Conservation (phyloP, 2,113 vertebrate species). For the Syngnathoides biaculeatus region DNA sequence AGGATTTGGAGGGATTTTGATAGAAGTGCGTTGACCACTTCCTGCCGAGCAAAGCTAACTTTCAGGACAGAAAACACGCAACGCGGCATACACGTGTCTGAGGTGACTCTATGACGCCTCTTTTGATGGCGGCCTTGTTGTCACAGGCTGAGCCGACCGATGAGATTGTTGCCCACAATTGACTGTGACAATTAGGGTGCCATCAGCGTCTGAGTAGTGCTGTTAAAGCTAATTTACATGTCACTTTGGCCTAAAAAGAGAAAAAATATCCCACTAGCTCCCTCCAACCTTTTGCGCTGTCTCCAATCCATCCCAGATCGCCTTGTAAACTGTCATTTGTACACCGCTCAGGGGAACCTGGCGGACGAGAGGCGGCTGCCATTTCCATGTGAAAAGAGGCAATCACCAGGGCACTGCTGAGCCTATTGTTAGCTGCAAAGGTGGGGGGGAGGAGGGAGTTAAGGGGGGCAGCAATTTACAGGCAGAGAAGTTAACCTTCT, state of each 20-base stretch:
- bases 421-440: conserved; percentile 85
- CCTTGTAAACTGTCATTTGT: conserved; percentile 99
- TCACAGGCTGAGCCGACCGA: conserved; percentile 91
- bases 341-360: conserved; percentile 89
- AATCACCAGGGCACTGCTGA: conserved; percentile 97
- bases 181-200: conserved; percentile 99
- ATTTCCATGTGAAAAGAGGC: conserved; percentile 99
- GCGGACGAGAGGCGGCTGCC: conserved; percentile 88
- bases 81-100: neutral
- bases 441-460: neutral
- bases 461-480: conserved; percentile 80
- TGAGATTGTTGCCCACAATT: conserved; percentile 99
- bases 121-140: conserved; percentile 93
- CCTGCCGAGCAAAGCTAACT: conserved; percentile 61
- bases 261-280: conserved; percentile 36
- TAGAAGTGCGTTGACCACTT: conserved; percentile 15
- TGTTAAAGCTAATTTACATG: conserved; percentile 99
- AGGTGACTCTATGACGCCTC: conserved; percentile 76
- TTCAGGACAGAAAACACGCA: conserved; percentile 63
- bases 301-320: conserved; percentile 63
- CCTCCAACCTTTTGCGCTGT: conserved; percentile 31
- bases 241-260: conserved; percentile 90
- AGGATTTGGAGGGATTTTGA: conserved; percentile 38
- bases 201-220: conserved; percentile 93
- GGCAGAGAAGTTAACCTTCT: conserved; percentile 67